Conservation (phyloP, 2,888 invertebrate genomes). For the Pseudanteris insignis region DNA sequence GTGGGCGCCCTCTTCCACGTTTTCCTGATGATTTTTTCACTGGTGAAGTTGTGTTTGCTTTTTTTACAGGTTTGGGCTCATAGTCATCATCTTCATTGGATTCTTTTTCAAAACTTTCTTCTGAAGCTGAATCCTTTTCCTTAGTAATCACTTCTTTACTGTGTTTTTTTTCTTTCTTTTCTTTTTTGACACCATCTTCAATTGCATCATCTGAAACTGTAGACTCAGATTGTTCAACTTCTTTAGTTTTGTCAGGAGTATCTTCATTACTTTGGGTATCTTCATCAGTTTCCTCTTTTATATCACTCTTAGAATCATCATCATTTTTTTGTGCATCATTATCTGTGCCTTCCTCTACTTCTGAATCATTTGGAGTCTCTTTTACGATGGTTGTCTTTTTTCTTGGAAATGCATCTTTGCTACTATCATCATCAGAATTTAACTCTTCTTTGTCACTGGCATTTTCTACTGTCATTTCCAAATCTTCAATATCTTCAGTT, state of each 20-base stretch:
- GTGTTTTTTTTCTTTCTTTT: constrained; percentile 46
- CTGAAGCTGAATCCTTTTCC: constrained; percentile 50
- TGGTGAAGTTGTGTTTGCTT: constrained; percentile 46
- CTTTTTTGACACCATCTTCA: no score
- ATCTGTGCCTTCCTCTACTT: constrained; percentile 59
- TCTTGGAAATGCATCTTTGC: constrained; percentile 49
- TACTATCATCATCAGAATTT: constrained; percentile 51
- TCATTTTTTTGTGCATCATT: constrained; percentile 45
- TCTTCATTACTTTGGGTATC: constrained; percentile 9
- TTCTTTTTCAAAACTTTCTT: constrained; percentile 53
- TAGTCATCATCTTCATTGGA: constrained; percentile 60
- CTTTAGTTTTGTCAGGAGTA: constrained; percentile 22
- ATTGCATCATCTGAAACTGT: constrained; percentile 34
- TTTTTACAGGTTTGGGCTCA: constrained; percentile 55
- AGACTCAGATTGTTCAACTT: no score
- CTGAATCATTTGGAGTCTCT: constrained; percentile 58
- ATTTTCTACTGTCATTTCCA: constrained; percentile 62
- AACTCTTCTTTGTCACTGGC: constrained; percentile 60
- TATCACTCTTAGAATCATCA: not conserved
- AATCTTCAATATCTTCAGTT: constrained; percentile 37
- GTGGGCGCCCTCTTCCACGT: constrained; percentile 45
- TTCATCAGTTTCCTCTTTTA: constrained; percentile 20
- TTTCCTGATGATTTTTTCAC: constrained; percentile 48
- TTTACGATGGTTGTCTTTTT: constrained; percentile 60
- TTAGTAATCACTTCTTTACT: constrained; percentile 50